Base-by-base conservation (phyloP, 2,113 vertebrate species). In the Leptobrachium leishanense region DNA sequence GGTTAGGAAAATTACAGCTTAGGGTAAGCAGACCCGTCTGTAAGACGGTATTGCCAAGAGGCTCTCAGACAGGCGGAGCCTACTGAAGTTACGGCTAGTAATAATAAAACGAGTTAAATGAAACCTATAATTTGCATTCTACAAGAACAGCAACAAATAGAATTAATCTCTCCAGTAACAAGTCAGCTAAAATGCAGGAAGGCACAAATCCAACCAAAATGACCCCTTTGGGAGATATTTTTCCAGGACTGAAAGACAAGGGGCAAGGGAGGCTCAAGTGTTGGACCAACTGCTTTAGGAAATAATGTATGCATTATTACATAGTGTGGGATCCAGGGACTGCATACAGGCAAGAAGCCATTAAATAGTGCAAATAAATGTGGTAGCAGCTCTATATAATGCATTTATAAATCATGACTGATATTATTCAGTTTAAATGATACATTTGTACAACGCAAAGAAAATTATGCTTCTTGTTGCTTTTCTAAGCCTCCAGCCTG, bases 111-210 rank as follows among this genome's bases (percentile, higher is more conserved):
- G 75, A 62, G 75, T 39, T 12, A 66, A 72, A 72, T 31, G 59
- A 86, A 88, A 81, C 77, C 85, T 85, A 73, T 82, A 78, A 87
- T 86, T 88, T 87, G 50, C 83, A 83, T 71, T 67, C 50, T 84
- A 85, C 81, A 64, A 71, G 87, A 66, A 83, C 83, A 84, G 88
- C 85, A 89, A 72, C 43, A 87, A 87, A 81, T 55, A 55, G 77
- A 50, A 75, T 65, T 71, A 70, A 77, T 71, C 43, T 62, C 43
- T 44, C 62, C 76, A 77, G 55, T 50, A 77, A 67, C 75, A 77
- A 59, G n/a, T 59, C 66, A 69, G 76, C 68, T 77, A 50, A 43
- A 70, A 70, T n/a, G 70, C 4, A 70, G 55, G 53, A 69, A 15
- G 39, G 1, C 11, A 11, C 39, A 63, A 20, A 20, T 77, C 42